phyloP scores from a whole-genome alignment of 2,797 vertebrate genomes.

The Catamblyrhynchus diadema region DNA sequence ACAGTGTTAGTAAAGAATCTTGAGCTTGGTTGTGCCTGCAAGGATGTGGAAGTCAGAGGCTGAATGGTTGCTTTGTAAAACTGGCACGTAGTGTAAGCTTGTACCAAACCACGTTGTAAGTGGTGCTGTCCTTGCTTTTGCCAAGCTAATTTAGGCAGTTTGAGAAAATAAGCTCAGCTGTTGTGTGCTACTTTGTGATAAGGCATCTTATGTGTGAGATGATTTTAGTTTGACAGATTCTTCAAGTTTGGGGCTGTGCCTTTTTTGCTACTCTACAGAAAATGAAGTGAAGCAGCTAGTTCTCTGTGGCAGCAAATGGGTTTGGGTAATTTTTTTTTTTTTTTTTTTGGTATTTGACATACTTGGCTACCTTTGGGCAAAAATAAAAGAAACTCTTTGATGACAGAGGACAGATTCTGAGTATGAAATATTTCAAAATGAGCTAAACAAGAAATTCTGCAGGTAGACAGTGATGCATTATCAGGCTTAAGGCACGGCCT shows the following conservation, averaged over 20 bases:
- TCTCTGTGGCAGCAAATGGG: neutral
- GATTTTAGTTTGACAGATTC: neutral
- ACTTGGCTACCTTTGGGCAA: neutral
- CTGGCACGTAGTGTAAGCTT: neutral
- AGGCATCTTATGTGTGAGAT: neutral
- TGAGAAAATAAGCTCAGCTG: constrained; percentile 17
- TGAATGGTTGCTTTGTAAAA: neutral
- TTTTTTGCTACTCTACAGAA: neutral
- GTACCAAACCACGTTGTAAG: accelerated
- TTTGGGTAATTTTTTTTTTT: neutral
- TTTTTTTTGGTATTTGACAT: too few relatives aligned
- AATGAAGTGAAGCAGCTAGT: neutral
- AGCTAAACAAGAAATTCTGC: neutral
- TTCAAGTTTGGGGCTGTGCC: neutral
- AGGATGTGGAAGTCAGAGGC: neutral
- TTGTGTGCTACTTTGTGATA: neutral
- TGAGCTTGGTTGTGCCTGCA: neutral
- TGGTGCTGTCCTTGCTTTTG: neutral
- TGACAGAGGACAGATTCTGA: neutral
- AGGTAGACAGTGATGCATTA: neutral
- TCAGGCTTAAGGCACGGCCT: neutral
- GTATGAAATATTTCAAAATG: neutral
- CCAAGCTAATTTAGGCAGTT: neutral
- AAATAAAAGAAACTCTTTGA: neutral
- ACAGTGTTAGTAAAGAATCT: accelerated